Conservation (phyloP, 2,797 vertebrate species). For the Intellagama lesueurii region DNA sequence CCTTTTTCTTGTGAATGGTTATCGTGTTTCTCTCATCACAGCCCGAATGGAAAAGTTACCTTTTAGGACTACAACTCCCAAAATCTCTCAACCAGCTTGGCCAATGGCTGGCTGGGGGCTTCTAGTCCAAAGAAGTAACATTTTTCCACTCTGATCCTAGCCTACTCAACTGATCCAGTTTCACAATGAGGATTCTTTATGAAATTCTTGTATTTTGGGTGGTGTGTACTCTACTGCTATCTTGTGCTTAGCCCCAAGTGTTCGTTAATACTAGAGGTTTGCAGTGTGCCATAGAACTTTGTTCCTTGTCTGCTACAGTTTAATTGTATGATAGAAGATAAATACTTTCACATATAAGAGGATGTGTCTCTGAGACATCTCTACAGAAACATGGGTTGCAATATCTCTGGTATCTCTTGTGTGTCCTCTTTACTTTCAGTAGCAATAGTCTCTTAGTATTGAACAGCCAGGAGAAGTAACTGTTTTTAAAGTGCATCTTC, state of each 20-base stretch:
- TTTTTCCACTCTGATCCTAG: neutral
- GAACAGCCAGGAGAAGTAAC: neutral
- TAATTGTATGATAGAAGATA: neutral
- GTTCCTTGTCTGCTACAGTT: neutral
- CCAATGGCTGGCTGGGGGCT: no score
- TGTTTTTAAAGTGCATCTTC: neutral
- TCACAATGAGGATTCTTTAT: slow-evolving; percentile 54
- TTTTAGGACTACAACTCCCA: no score
- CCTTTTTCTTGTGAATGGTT: slow-evolving; percentile 48
- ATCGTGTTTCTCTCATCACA: neutral
- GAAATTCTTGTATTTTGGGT: slow-evolving; percentile 26
- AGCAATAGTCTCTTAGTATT: neutral
- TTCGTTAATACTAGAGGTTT: slow-evolving; percentile 18
- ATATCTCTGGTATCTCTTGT: neutral
- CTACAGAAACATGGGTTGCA: no score
- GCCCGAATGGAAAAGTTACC: no score
- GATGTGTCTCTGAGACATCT: slow-evolving; percentile 8
- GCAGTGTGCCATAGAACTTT: neutral
- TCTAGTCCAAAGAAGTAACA: no score
- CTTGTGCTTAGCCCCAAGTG: slow-evolving; percentile 9
- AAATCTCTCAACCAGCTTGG: no score
- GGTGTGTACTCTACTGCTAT: slow-evolving; percentile 25
- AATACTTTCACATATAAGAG: slow-evolving; percentile 9
- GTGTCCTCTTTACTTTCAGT: neutral
- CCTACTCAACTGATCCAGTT: slow-evolving; percentile 54